Percentiles rank a stretch among this genome's conserved stretches.
Evolutionary conservation across 2,888 invertebrate species (phyloP).

Genomic region (Harpalus rufipes): DNA sequence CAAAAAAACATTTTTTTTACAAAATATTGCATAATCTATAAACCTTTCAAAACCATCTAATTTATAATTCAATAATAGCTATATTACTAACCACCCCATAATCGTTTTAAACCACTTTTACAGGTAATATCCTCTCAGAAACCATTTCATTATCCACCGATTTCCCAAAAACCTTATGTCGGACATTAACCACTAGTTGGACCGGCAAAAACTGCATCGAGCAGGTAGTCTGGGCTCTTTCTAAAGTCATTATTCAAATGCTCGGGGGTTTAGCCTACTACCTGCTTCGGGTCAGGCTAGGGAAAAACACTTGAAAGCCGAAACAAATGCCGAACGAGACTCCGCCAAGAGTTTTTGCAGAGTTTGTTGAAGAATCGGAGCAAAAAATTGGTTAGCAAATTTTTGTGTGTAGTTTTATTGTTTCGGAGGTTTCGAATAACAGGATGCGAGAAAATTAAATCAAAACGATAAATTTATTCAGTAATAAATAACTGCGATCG

Average conservation of each 20-base stretch:
- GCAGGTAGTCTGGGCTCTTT: background rate
- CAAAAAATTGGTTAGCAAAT: background rate
- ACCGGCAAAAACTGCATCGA: background rate
- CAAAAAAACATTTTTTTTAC: no score
- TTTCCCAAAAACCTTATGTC: background rate
- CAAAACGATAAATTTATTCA: no score
- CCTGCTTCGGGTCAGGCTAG: background rate
- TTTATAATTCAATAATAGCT: background rate
- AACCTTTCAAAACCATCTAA: no score
- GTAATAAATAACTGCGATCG: no score
- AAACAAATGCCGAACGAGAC: background rate
- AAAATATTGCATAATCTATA: no score
- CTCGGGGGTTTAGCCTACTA: background rate
- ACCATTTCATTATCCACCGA: background rate
- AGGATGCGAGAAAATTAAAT: background rate
- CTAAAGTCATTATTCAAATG: constrained; percentile 2
- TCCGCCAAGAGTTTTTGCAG: background rate
- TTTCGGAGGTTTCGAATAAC: background rate
- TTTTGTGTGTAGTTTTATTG: background rate
- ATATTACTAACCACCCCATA: background rate
- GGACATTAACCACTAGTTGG: background rate
- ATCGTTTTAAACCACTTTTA: background rate
- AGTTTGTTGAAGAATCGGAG: background rate
- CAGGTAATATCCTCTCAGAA: background rate
- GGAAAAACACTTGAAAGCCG: constrained; percentile 5